These are phyloP conservation scores for Leucophenga maculata DNA, from an alignment of 2,888 invertebrate genomes.

Conservation along the genomic window DNA sequence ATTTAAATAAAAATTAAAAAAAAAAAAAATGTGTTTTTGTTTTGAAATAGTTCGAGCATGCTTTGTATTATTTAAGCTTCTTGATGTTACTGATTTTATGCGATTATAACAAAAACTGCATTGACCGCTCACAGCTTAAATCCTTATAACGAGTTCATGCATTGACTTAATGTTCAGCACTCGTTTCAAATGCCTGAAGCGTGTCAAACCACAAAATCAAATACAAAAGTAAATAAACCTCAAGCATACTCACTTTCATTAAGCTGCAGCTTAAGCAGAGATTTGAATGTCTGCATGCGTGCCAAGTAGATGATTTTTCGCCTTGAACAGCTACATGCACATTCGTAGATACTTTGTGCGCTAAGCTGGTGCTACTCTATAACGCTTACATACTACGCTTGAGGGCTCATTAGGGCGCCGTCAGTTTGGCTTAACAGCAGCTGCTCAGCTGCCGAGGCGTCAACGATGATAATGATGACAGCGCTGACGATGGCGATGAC, in stretches of 20 bases:
- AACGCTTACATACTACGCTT: not conserved
- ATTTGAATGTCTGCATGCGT: not conserved
- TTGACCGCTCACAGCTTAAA: too few species aligned
- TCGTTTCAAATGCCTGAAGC: too few species aligned
- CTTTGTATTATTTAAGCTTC: too few species aligned
- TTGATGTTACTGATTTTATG: too few species aligned
- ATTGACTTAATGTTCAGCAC: not conserved
- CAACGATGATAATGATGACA: not conserved
- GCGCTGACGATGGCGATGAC: not conserved
- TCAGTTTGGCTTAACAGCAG: conserved; percentile 10
- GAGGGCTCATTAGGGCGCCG: not conserved
- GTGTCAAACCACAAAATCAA: not conserved
- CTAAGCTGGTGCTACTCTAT: not conserved
- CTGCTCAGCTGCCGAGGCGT: not conserved
- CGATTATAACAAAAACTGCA: too few species aligned
- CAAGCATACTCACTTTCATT: conserved; percentile 2
- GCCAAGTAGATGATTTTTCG: not conserved
- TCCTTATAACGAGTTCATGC: not conserved
- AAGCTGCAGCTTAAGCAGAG: not conserved
- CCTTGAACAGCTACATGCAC: too few species aligned
- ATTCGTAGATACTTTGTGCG: not conserved
- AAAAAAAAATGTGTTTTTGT: too few species aligned
- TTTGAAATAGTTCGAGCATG: too few species aligned
- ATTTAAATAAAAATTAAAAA: too few species aligned
- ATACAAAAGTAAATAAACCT: not conserved